Conservation (phyloP, 92 coral and sea anemone species). For the Galaxea fascicularis region DNA sequence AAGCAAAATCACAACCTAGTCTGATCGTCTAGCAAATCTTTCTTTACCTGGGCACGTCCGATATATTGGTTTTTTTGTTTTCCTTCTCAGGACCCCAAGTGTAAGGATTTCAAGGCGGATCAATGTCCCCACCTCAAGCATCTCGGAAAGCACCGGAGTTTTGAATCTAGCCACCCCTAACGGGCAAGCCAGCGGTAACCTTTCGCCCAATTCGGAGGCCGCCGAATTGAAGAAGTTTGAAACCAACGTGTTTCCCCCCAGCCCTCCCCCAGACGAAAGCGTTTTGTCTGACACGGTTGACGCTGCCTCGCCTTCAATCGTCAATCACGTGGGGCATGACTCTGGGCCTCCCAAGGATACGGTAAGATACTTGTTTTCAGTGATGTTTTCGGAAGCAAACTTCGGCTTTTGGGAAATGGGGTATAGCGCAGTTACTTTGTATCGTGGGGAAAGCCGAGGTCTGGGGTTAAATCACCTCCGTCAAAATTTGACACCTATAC, state of each 20-base stretch:
- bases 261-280: slow-evolving; percentile 77
- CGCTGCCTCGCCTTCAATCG: slow-evolving; percentile 59
- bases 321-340: slow-evolving; percentile 68
- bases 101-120: slow-evolving; percentile 90
- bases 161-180: slow-evolving; percentile 69
- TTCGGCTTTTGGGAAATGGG: no score
- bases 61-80: background rate
- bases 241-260: slow-evolving; percentile 87
- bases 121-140: slow-evolving; percentile 76
- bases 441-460: no score
- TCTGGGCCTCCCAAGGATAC: slow-evolving; percentile 21
- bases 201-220: slow-evolving; percentile 49
- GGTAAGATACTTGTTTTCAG: background rate
- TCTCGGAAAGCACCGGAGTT: slow-evolving; percentile 85
- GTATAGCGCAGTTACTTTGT: no score
- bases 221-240: slow-evolving; percentile 88
- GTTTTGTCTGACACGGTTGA: slow-evolving; percentile 39
- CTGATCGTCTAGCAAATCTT: background rate
- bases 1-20: background rate
- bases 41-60: background rate
- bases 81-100: slow-evolving; percentile 83
- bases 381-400: no score
- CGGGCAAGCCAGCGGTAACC: slow-evolving; percentile 43
- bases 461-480: no score
- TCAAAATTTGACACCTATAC: no score